Base-by-base conservation (phyloP, 2,888 invertebrate genomes). In the Troides helena region DNA sequence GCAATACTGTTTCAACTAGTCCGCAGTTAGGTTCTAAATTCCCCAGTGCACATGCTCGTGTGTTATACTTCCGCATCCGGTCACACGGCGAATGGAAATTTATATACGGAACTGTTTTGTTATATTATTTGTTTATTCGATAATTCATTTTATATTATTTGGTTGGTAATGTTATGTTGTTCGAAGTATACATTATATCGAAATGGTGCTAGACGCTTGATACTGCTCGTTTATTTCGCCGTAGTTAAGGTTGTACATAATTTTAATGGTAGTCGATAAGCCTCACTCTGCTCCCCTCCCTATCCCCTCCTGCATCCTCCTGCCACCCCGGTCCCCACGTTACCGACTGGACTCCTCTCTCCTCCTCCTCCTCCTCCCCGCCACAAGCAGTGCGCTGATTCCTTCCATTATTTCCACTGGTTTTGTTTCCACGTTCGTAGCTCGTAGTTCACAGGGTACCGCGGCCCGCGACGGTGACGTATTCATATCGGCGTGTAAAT, bases 131-230 rank as follows among this genome's bases (percentile, higher is more conserved):
- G 81, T 86, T 87, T 85, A 82, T 81, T 81, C 80, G 80, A 81
- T 79, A 76, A 81, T 74, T 76, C 73, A 78, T 78, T 75, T 86
- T 82, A 12, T 85, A 84, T 46, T 46, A 14, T 84, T 87, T 85
- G 88, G 80, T 91, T 90, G 83, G 84, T 90, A 90, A 90, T 90
- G 84, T 91, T 90, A 90, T 90, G 85, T 89, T 89, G 76, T 81
- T 85, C 81, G 81, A 84, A 82, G 85, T 88, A 88, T 89, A 90
- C 85, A 82, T 81, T 88, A 87, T 89, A 90, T 90, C 85, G 81
- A 86, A 90, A 92, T 92, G 92, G 92, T 92, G 92, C 92, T 92
- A 92, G 91, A 90, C 83, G 90, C 90, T 91, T 85, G 74, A 82
- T 81, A 85, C 84, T 83, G 78, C 78, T 85, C 81, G 81, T 84